Conservation (phyloP, 2,888 invertebrate genomes). For the Neocrepidodera transversa region DNA sequence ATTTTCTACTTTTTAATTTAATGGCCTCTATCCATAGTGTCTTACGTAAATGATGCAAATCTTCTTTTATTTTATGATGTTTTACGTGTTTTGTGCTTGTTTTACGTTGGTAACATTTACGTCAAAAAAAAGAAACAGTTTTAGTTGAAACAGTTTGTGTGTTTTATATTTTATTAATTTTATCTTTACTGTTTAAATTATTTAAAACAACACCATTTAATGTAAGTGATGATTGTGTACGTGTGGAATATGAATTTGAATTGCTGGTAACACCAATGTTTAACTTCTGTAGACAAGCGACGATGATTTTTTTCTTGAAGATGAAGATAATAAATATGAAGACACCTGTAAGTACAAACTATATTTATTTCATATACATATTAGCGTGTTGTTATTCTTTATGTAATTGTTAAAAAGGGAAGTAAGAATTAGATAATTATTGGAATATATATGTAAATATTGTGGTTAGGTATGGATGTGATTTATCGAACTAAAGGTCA, state of each 20-base stretch:
- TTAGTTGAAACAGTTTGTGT: too few species aligned
- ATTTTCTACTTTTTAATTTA: neutral
- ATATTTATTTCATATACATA: neutral
- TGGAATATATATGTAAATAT: too few species aligned
- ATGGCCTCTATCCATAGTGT: neutral
- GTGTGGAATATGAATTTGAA: constrained; percentile 19
- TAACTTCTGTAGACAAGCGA: constrained; percentile 18
- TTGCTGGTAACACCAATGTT: constrained; percentile 7
- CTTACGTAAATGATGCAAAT: too few species aligned
- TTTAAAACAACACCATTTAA: constrained; percentile 23
- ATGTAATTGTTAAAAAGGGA: too few species aligned
- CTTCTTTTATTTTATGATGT: neutral
- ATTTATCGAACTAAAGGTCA: too few species aligned
- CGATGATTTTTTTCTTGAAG: constrained; percentile 42
- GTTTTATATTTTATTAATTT: constrained; percentile 13
- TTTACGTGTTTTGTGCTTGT: too few species aligned
- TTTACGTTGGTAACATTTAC: too few species aligned
- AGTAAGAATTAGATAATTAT: too few species aligned
- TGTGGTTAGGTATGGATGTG: too few species aligned
- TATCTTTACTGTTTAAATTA: constrained; percentile 9
- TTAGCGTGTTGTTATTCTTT: too few species aligned
- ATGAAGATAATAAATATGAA: constrained; percentile 47
- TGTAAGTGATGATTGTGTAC: constrained; percentile 29
- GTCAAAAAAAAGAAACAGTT: too few species aligned
- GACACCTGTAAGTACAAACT: constrained; percentile 39